Evolutionary conservation across 1,140 invertebrate genomes (phyloP), one percentile per base, ranked within the genome.

Genomic region (Drosophila pandora): DNA sequence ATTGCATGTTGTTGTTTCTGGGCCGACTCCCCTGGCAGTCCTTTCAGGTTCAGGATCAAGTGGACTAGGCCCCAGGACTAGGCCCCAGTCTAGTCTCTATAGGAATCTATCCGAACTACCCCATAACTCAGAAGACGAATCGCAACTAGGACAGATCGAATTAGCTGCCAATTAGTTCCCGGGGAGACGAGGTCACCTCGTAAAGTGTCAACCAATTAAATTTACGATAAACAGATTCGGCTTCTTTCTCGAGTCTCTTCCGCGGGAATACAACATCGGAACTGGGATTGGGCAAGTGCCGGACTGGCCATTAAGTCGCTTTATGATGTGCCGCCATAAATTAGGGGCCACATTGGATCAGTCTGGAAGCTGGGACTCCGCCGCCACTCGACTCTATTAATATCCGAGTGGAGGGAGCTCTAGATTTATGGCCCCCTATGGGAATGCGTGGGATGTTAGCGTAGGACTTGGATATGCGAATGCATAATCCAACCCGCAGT

Each of bases 1-100:
- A 76, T 79, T 83, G 76, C 80, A 58, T 56, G 37, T 64, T 57
- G 53, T 61, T 54, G 39, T 68, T 56, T 43, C 2, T 43, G 2
- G 2, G 12, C 34, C 34, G 9, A n/a, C 30, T 32, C 48, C 28
- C 30, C 12, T 28, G 12, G 12, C 4, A 39, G n/a, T 39, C 37
- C 17, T 43, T 23, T 21, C 49, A 67, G 50, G 13, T 53, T 21
- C 13, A 68, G 22, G 43, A 56, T 48, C 41, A 67, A 39, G n/a
- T 47, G 3, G 30, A 32, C 6, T 17, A 17, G 17, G 17, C 17
- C 17, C 17, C 17, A 17, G 17, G 17, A 17, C 17, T 17, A 17
- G 17, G 17, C 17, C 17, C 25, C 23, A 25, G 23, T 25, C 23
- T 25, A 25, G 23, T 1, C 23, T 25, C 23, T 25, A 3, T 25